Conservation (phyloP, 1,140 invertebrate species). For the Tribolium castaneum region DNA sequence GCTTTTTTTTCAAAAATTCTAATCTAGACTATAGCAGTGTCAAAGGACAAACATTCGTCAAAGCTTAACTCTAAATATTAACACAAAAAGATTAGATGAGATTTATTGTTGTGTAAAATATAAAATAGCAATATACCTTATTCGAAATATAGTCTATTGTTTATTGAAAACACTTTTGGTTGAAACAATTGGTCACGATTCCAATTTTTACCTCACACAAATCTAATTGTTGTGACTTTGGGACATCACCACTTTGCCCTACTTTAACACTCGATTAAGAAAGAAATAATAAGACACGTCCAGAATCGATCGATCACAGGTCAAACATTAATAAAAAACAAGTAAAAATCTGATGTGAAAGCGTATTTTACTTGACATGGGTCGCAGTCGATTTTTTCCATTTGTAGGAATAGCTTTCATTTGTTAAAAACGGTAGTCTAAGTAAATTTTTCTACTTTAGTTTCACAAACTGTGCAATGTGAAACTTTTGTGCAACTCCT, state of each 20-base stretch:
- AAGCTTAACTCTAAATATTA: background rate
- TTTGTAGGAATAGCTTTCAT: background rate
- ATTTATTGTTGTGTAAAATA: background rate
- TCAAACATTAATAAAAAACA: background rate
- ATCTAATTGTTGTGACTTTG: background rate
- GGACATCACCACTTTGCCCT: no score
- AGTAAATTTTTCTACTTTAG: no score
- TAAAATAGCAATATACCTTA: conserved; percentile 12
- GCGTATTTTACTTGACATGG: background rate
- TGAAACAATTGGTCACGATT: background rate
- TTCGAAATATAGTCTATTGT: background rate
- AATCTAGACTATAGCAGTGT: background rate
- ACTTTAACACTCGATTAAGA: background rate
- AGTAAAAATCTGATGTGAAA: background rate
- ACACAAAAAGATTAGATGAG: background rate
- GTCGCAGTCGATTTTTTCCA: background rate
- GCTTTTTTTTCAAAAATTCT: background rate
- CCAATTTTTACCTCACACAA: background rate
- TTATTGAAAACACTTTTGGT: background rate
- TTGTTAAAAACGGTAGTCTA: no score
- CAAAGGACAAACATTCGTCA: background rate
- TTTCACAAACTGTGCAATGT: no score
- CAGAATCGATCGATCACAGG: background rate
- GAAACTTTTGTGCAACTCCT: no score
- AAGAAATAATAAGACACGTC: no score